phyloP scores from a whole-genome alignment of 1,140 invertebrate genomes.

The Drosophila mayri region DNA sequence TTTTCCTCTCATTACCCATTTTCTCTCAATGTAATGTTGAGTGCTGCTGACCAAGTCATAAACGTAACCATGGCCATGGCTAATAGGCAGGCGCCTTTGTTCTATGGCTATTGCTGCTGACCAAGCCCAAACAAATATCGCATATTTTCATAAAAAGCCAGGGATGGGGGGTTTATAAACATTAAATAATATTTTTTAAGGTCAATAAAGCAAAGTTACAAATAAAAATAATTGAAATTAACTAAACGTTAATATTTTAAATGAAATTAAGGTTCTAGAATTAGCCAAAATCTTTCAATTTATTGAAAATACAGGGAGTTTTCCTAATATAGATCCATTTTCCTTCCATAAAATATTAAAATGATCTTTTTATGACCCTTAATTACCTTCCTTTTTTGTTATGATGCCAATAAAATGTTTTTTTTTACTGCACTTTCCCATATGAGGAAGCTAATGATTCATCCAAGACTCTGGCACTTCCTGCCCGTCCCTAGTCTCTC shows the following conservation, averaged over 20 bases:
- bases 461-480: conserved; percentile 30
- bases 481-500: conserved; percentile 43
- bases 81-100: conserved; percentile 71
- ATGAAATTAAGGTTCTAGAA: neutral
- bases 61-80: conserved; percentile 65
- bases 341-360: neutral
- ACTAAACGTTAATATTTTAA: too few species aligned
- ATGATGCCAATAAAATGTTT: neutral
- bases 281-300: neutral
- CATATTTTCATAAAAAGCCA: conserved; percentile 60
- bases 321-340: neutral
- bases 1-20: neutral
- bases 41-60: conserved; percentile 58
- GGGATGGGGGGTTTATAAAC: conserved; percentile 35
- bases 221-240: neutral
- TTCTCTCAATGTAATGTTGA: conserved; percentile 31
- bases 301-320: neutral
- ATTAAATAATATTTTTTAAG: neutral
- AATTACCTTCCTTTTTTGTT: neutral
- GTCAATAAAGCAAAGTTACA: too few species aligned
- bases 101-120: conserved; percentile 61
- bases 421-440: conserved; percentile 16
- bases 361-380: neutral
- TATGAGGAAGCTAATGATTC: conserved; percentile 41
- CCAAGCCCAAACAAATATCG: conserved; percentile 78